A percentile compares a stretch with the other conserved stretches of the same genome.
Conservation (phyloP, 2,888 invertebrate genomes). For the Dolichomitus sp. region DNA sequence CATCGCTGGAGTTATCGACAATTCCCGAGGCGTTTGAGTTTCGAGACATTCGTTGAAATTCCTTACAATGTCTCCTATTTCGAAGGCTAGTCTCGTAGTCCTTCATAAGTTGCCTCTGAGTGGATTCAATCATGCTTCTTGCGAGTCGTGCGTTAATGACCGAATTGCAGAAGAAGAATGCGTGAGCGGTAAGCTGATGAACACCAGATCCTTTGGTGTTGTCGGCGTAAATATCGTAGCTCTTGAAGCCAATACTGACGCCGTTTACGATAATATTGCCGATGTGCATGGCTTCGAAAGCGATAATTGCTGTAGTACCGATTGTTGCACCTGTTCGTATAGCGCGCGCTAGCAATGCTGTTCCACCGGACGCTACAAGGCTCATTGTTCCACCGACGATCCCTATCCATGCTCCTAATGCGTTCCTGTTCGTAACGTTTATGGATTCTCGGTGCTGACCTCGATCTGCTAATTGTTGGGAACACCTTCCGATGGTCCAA, state of each 20-base stretch:
- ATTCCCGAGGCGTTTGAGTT: constrained; percentile 60
- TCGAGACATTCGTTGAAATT: constrained; percentile 69
- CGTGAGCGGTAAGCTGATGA: constrained; percentile 66
- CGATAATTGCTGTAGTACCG: constrained; percentile 49
- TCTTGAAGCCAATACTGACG: constrained; percentile 67
- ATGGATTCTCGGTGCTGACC: constrained; percentile 76
- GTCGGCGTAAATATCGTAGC: constrained; percentile 69
- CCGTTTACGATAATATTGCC: constrained; percentile 72
- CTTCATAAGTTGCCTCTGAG: constrained; percentile 73
- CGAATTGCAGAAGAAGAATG: constrained; percentile 76
- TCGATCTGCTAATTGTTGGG: constrained; percentile 73
- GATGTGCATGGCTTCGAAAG: constrained; percentile 72
- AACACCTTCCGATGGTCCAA: constrained; percentile 73
- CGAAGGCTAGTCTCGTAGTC: constrained; percentile 75
- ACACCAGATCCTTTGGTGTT: constrained; percentile 39
- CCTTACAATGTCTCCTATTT: constrained; percentile 74
- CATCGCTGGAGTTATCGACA: constrained; percentile 60
- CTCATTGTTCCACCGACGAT: constrained; percentile 72
- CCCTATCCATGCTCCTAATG: constrained; percentile 75
- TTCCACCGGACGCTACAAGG: constrained; percentile 71
- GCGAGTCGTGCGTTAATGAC: constrained; percentile 74
- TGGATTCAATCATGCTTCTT: constrained; percentile 70
- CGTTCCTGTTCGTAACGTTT: constrained; percentile 65
- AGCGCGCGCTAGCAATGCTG: constrained; percentile 68
- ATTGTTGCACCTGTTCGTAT: constrained; percentile 70